These are phyloP conservation scores for Mercenaria mercenaria DNA, from an alignment of 1,140 invertebrate species.

Conservation along the genomic window DNA sequence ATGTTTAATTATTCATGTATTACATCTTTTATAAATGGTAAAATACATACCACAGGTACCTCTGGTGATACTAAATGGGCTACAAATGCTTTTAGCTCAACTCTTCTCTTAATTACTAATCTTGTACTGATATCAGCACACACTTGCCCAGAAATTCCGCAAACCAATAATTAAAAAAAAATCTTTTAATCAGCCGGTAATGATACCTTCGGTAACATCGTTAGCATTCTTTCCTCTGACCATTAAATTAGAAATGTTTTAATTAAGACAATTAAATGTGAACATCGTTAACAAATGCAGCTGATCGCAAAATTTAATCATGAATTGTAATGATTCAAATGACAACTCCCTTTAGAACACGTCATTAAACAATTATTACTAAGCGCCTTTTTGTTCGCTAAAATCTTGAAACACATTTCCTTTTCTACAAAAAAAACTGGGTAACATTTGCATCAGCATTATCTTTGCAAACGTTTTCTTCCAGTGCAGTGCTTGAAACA, in stretches of 20 bases:
- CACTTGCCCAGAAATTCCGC: conserved; percentile 6
- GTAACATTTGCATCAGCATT: too few relatives aligned
- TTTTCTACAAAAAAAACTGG: too few relatives aligned
- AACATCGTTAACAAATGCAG: neutral
- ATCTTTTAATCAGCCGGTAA: neutral
- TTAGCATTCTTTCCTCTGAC: neutral
- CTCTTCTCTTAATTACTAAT: neutral
- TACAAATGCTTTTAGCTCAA: neutral
- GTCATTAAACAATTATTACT: too few relatives aligned
- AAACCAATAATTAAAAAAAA: conserved; percentile 27
- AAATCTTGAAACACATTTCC: too few relatives aligned
- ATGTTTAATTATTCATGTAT: neutral
- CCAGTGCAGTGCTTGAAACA: too few relatives aligned
- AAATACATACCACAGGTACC: conserved; percentile 6
- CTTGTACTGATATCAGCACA: neutral
- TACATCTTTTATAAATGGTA: conserved; percentile 30
- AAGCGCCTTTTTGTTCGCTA: too few relatives aligned
- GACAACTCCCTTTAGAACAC: too few relatives aligned
- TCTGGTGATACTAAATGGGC: neutral
- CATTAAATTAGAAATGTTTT: neutral
- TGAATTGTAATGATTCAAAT: too few relatives aligned
- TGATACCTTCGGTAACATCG: neutral
- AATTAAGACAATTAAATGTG: neutral
- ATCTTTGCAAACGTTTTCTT: too few relatives aligned
- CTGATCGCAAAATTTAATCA: too few relatives aligned